These are phyloP conservation scores for Drosophila setosimentum DNA, from an alignment of 2,888 invertebrate species.

Conservation along the genomic window DNA sequence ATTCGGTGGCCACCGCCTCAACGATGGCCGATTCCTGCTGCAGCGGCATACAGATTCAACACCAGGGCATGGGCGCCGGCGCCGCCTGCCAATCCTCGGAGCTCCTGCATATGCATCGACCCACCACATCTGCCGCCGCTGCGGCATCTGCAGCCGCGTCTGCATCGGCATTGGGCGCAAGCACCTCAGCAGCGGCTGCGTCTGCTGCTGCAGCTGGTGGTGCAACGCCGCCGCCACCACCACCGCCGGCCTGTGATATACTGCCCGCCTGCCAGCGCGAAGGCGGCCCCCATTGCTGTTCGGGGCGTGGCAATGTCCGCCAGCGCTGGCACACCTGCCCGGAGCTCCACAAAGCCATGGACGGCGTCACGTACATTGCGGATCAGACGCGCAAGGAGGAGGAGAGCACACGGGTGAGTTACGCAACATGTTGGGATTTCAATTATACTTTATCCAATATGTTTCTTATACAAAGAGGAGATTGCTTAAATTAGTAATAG, in stretches of 20 bases:
- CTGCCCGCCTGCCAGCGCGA: conserved; percentile 82
- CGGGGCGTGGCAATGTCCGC: conserved; percentile 85
- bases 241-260: conserved; percentile 75
- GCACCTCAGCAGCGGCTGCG: conserved; percentile 54
- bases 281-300: conserved; percentile 86
- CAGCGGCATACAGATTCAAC: conserved; percentile 83
- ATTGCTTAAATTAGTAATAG: neutral
- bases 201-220: conserved; percentile 58
- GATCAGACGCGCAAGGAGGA: conserved; percentile 96
- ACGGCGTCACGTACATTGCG: conserved; percentile 96
- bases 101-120: conserved; percentile 69
- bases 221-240: conserved; percentile 78
- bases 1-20: conserved; percentile 83
- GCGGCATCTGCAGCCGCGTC: conserved; percentile 45
- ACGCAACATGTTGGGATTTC: neutral
- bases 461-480: neutral
- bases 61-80: conserved; percentile 82
- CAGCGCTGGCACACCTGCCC: conserved; percentile 96
- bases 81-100: conserved; percentile 81
- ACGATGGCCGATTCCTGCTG: conserved; percentile 84
- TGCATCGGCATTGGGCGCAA: conserved; percentile 21
- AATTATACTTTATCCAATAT: neutral
- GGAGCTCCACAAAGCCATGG: conserved; percentile 96
- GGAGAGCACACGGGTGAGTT: conserved; percentile 93
- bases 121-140: conserved; percentile 58